phyloP scores from a whole-genome alignment of 2,113 vertebrate genomes.

The Psittacula cyanocephala region DNA sequence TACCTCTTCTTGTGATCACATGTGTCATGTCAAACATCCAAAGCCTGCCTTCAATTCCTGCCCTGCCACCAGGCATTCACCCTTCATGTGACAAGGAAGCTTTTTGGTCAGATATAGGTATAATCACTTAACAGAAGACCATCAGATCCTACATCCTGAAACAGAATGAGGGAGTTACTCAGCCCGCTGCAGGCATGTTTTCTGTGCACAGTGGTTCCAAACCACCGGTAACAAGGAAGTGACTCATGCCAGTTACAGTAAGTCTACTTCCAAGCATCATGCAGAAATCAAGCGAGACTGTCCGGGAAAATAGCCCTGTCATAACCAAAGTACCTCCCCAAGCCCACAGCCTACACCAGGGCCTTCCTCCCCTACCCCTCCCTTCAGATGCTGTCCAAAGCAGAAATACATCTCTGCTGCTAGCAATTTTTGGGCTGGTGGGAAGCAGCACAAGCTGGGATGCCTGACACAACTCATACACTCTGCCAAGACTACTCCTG shows the following conservation, averaged over 20 bases:
- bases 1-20: not conserved
- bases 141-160: not conserved
- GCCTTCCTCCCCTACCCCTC: not conserved
- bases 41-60: not conserved
- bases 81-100: not conserved
- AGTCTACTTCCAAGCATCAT: constrained; percentile 14
- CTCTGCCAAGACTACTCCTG: not conserved
- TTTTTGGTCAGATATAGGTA: not conserved
- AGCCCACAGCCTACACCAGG: not conserved
- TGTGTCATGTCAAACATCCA: not conserved
- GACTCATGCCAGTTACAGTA: constrained; percentile 40
- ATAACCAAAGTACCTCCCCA: not conserved
- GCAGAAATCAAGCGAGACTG: not conserved
- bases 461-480: not conserved
- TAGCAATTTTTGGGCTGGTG: not conserved
- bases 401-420: not conserved
- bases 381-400: not conserved
- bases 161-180: not conserved
- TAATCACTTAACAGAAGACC: not conserved
- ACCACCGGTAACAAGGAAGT: constrained; percentile 13
- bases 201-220: not conserved
- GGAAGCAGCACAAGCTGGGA: not conserved
- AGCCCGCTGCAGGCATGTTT: not conserved
- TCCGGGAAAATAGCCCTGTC: constrained; percentile 1
- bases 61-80: not conserved